Percentiles rank a stretch among this genome's conserved stretches.
These are phyloP conservation scores for Heteractis magnifica DNA, from an alignment of 92 coral and sea anemone species.

Conservation along the genomic window DNA sequence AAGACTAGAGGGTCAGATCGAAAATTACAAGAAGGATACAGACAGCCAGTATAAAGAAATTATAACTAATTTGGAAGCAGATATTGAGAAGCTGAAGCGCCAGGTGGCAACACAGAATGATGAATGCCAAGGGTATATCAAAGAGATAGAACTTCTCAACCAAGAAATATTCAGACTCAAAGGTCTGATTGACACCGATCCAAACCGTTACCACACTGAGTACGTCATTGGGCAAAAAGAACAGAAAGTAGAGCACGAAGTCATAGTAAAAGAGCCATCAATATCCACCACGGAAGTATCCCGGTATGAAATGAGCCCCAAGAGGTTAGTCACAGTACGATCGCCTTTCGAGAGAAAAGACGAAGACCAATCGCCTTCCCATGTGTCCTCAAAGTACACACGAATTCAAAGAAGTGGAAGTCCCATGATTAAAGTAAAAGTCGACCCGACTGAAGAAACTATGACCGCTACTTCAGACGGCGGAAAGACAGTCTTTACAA, in stretches of 20 bases:
- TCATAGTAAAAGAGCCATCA: slow-evolving; percentile 49
- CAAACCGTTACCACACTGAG: slow-evolving; percentile 54
- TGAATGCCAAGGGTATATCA: slow-evolving; percentile 82
- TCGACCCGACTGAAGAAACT: slow-evolving; percentile 29
- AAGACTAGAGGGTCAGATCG: slow-evolving; percentile 75
- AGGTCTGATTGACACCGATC: slow-evolving; percentile 54
- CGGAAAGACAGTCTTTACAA: not conserved
- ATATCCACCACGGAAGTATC: slow-evolving; percentile 40
- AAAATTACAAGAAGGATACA: slow-evolving; percentile 70
- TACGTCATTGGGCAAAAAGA: slow-evolving; percentile 63
- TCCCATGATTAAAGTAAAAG: slow-evolving; percentile 40
- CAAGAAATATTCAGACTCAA: slow-evolving; percentile 76
- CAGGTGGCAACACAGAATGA: slow-evolving; percentile 59
- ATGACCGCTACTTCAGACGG: slow-evolving; percentile 22
- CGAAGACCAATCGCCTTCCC: slow-evolving; percentile 19
- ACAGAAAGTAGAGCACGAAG: slow-evolving; percentile 42
- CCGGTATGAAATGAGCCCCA: slow-evolving; percentile 61
- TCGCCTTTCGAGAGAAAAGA: slow-evolving; percentile 55
- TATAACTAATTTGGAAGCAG: slow-evolving; percentile 54
- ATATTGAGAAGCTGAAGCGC: slow-evolving; percentile 63
- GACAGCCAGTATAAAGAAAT: slow-evolving; percentile 65
- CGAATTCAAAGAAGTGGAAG: slow-evolving; percentile 59
- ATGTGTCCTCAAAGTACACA: slow-evolving; percentile 48
- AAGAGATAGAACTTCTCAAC: slow-evolving; percentile 72
- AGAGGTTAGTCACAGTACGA: slow-evolving; percentile 60